Conservation (phyloP, 2,797 vertebrate species). For the Tauraco hartlaubi region DNA sequence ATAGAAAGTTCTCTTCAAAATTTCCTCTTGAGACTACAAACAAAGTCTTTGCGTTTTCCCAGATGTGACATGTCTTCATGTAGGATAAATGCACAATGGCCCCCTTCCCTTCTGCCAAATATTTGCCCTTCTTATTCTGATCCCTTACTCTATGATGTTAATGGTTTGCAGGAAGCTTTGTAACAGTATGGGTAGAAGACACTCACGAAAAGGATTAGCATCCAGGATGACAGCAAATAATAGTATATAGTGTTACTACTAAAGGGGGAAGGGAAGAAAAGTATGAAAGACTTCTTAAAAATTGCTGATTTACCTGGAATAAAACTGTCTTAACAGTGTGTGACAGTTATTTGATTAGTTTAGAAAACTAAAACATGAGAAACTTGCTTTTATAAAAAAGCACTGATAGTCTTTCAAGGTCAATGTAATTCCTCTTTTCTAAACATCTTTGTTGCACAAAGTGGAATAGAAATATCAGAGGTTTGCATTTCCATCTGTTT, state of each 20-base stretch:
- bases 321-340: neutral
- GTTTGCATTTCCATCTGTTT: conserved; percentile 66
- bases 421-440: conserved; percentile 36
- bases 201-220: neutral
- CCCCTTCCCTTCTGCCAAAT: fast-evolving
- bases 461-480: conserved; percentile 16
- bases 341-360: neutral
- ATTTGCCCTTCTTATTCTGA: neutral
- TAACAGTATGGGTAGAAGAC: neutral
- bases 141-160: neutral
- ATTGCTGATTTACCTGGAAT: neutral
- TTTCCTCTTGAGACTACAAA: neutral
- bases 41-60: neutral
- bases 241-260: neutral
- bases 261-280: neutral
- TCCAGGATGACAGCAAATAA: neutral
- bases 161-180: neutral
- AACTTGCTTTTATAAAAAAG: neutral
- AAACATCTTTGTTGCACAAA: neutral
- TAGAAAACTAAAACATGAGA: neutral
- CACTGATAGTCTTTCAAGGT: conserved; percentile 38
- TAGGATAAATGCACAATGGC: neutral
- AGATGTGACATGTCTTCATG: neutral
- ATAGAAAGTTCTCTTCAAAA: neutral
- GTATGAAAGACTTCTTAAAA: neutral